These are phyloP conservation scores for Syrista parreyssii DNA, from an alignment of 2,888 invertebrate species.

Conservation along the genomic window DNA sequence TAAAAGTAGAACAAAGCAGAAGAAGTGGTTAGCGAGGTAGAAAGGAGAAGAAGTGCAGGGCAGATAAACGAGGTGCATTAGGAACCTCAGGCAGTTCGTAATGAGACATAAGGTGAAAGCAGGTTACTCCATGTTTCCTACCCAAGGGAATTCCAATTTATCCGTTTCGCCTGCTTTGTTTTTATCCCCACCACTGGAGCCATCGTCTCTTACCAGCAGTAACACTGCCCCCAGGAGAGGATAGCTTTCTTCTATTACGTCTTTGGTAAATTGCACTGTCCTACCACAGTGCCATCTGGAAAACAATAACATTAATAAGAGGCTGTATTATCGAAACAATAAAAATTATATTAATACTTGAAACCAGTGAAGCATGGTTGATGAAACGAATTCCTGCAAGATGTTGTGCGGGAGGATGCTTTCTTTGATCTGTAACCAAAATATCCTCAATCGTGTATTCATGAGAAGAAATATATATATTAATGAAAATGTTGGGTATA, in stretches of 20 bases:
- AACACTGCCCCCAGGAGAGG: not conserved
- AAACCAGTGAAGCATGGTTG: not conserved
- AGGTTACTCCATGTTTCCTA: not conserved
- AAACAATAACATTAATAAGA: not conserved
- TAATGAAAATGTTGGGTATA: not conserved
- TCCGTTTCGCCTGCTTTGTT: not conserved
- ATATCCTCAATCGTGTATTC: not conserved
- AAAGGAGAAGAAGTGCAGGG: not conserved
- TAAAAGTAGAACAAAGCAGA: not conserved
- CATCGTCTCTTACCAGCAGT: not conserved
- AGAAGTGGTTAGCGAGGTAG: not conserved
- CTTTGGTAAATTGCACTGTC: not conserved
- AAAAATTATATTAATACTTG: not conserved
- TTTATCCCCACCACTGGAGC: not conserved
- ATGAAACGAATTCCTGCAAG: not conserved
- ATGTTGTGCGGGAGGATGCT: not conserved
- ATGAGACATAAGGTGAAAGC: not conserved
- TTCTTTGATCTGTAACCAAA: not conserved
- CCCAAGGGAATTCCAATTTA: slow-evolving; percentile 2
- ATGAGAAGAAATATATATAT: not conserved
- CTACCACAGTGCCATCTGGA: not conserved
- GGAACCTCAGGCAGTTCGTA: not conserved
- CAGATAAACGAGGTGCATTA: not conserved
- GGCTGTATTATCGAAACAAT: not conserved
- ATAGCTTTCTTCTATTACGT: not conserved